phyloP scores from a whole-genome alignment of 2,888 invertebrate genomes.

The Branchipolynoe longqiensis region DNA sequence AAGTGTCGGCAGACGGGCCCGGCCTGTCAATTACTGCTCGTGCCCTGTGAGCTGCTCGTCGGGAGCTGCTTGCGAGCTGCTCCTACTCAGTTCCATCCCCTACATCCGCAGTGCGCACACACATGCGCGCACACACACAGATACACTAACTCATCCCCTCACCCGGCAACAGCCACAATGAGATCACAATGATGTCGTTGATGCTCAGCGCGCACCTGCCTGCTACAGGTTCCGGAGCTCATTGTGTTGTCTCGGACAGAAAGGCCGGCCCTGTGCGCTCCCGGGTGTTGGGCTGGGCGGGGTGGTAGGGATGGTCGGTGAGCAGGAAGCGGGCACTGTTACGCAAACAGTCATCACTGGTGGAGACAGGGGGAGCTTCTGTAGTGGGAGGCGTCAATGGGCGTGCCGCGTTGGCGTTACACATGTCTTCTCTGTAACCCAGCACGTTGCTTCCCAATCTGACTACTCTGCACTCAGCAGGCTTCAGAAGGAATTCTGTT shows the following conservation, averaged over 20 bases:
- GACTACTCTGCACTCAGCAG: too few species aligned
- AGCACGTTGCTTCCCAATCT: too few species aligned
- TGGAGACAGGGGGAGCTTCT: too few species aligned
- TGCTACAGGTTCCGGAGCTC: not conserved
- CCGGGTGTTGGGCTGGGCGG: not conserved
- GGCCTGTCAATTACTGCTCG: constrained; percentile 35
- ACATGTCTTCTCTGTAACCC: too few species aligned
- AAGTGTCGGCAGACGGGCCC: constrained; percentile 30
- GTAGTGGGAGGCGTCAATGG: too few species aligned
- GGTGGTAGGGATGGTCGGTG: not conserved
- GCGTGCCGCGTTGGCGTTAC: too few species aligned
- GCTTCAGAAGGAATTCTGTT: too few species aligned
- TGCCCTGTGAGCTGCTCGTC: not conserved
- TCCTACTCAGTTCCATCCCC: too few species aligned
- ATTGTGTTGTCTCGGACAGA: constrained; percentile 5
- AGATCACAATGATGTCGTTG: too few species aligned
- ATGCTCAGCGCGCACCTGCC: not conserved
- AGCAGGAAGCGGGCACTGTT: not conserved
- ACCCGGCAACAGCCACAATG: not conserved
- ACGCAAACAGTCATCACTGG: too few species aligned
- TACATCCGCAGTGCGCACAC: not conserved
- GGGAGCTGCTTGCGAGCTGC: too few species aligned
- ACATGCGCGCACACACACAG: constrained; percentile 17
- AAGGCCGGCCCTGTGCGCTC: not conserved
- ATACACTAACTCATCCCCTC: too few species aligned